Conservation (phyloP, 2,797 vertebrate species). For the Pangasius krempfi region DNA sequence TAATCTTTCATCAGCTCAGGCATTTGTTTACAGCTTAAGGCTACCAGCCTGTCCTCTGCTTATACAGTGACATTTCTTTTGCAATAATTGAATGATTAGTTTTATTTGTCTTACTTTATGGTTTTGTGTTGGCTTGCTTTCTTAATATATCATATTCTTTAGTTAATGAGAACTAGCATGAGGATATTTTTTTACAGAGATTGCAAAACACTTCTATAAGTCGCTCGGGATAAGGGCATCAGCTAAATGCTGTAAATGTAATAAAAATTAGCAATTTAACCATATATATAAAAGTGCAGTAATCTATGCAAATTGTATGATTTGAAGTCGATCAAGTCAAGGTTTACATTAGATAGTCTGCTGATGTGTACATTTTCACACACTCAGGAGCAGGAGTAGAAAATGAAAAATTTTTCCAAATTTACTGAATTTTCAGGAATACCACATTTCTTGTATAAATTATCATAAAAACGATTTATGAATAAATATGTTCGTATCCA, state of each 20-base stretch:
- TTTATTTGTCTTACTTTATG: background rate
- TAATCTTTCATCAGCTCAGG: background rate
- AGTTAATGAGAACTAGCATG: background rate
- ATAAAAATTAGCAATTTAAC: background rate
- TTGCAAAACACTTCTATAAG: background rate
- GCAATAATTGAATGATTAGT: background rate
- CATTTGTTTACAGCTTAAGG: background rate
- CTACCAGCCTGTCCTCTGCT: background rate
- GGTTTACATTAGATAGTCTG: background rate
- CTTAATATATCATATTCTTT: background rate
- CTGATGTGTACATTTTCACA: too few species aligned
- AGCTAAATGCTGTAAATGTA: background rate
- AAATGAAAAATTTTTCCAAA: background rate
- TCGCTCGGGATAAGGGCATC: background rate
- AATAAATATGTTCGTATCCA: background rate
- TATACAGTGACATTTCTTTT: background rate
- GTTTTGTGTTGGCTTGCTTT: background rate
- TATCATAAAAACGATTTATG: background rate
- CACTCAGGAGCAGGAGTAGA: too few species aligned
- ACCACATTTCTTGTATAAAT: background rate
- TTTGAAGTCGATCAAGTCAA: background rate
- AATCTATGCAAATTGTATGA: background rate
- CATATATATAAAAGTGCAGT: background rate
- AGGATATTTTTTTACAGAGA: background rate
- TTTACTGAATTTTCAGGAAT: background rate